These are phyloP conservation scores for Prunella himalayana DNA, from an alignment of 2,113 vertebrate species.

Conservation along the genomic window DNA sequence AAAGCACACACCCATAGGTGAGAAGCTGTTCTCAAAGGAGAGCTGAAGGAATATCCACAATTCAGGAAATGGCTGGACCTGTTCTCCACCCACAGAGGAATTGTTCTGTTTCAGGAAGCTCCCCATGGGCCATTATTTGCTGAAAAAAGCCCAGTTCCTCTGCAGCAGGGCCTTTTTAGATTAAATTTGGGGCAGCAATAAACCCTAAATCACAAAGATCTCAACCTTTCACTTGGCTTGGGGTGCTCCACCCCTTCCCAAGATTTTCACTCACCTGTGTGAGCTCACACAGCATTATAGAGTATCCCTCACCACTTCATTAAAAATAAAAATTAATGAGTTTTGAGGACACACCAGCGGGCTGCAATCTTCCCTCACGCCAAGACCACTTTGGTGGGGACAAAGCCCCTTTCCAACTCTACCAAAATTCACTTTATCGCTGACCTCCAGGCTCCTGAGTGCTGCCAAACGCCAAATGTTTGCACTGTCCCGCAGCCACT, in stretches of 20 bases:
- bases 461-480: not conserved
- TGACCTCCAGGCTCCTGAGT: not conserved
- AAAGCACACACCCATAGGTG: not conserved
- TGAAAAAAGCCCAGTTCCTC: not conserved
- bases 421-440: not conserved
- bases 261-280: not conserved
- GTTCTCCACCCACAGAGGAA: not conserved
- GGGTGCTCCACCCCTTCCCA: not conserved
- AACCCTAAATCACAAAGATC: not conserved
- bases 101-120: not conserved
- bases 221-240: not conserved
- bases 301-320: not conserved
- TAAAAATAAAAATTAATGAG: not conserved
- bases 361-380: not conserved
- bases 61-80: not conserved
- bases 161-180: not conserved
- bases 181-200: not conserved
- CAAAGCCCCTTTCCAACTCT: not conserved
- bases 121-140: not conserved
- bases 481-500: not conserved
- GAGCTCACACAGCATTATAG: not conserved
- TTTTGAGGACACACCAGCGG: not conserved
- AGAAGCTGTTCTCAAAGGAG: not conserved
- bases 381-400: not conserved
- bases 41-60: not conserved